Percentiles rank a stretch among this genome's conserved stretches.
These are phyloP conservation scores for Maniola jurtina DNA, from an alignment of 1,140 invertebrate species.

Conservation along the genomic window DNA sequence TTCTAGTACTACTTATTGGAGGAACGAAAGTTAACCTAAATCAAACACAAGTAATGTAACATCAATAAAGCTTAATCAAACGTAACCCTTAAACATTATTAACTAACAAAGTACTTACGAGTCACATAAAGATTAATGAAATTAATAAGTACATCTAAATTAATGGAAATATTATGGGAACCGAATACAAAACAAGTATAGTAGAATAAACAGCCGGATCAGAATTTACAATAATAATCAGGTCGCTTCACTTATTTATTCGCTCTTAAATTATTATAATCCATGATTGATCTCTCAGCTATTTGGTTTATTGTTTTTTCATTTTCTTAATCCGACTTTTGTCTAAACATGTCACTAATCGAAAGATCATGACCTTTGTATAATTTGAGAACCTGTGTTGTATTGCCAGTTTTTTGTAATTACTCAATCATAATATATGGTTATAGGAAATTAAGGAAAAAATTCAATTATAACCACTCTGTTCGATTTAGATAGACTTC, in stretches of 20 bases:
- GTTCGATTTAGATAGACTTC: background rate
- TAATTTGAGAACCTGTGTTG: background rate
- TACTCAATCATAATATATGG: background rate
- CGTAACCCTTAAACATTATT: background rate
- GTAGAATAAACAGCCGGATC: background rate
- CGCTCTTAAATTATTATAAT: background rate
- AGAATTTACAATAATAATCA: background rate
- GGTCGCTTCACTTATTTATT: background rate
- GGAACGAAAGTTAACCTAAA: background rate
- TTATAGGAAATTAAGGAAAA: background rate
- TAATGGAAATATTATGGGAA: background rate
- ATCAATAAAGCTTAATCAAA: slow-evolving; percentile 3
- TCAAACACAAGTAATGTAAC: slow-evolving; percentile 1
- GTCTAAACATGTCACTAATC: background rate
- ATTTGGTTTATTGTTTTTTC: background rate
- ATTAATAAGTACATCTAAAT: background rate
- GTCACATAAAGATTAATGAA: background rate
- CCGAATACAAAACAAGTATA: background rate
- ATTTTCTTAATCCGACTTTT: background rate
- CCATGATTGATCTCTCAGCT: background rate
- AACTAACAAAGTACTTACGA: slow-evolving; percentile 3
- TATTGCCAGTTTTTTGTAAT: background rate
- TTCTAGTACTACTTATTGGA: slow-evolving; percentile 6
- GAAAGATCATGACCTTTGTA: background rate
- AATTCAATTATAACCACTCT: background rate